Base-by-base conservation (phyloP, 2,113 vertebrate genomes). In the Caretta caretta region DNA sequence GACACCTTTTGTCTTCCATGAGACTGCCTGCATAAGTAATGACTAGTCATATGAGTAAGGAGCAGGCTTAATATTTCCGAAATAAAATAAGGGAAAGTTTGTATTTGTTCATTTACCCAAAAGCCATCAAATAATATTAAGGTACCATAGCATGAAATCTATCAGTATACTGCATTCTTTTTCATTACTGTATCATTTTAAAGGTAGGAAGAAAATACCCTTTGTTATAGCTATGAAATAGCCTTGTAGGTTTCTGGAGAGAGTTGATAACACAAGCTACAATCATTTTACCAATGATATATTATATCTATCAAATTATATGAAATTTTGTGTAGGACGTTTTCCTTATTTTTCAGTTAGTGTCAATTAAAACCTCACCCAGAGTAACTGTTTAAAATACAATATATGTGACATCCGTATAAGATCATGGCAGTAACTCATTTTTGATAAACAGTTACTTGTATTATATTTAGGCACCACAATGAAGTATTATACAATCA, bases 301-400 rank as follows among this genome's bases (percentile, higher is more conserved):
- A 27, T 25, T 29, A 25, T 19, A 78, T 35, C 86, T 82, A 46
- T 51, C 3, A 8, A 72, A 72, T 38, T 72, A 72, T 46, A 46
- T 76, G 24, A 48, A 46, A 76, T 22, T 16, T 27, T 78, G 6
- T 78, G 7, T 48, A 29, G 46, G 20, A 22, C 56, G 5, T 87
- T 95, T 88, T 84, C 2, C 65, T 87, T 3, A 80, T 65, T 94
- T 79, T 94, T 84, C 75, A 87, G 20, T 14, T 83, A 93, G 84
- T 22, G 6, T 35, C 38, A 92, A 87, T 75, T 90, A 46, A 57
- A 90, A 92, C 27, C 12, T 65, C 80, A 95, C 88, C 87, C 89
- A 87, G 4, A 90, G 22, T 38, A 85, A 75, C 22, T 80, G 89
- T 38, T 72, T 72, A 46, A 78, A 84, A 95, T 84, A 83, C 13